Evolutionary conservation across 2,888 invertebrate genomes (phyloP).

Genomic region (Gryllus longicercus): DNA sequence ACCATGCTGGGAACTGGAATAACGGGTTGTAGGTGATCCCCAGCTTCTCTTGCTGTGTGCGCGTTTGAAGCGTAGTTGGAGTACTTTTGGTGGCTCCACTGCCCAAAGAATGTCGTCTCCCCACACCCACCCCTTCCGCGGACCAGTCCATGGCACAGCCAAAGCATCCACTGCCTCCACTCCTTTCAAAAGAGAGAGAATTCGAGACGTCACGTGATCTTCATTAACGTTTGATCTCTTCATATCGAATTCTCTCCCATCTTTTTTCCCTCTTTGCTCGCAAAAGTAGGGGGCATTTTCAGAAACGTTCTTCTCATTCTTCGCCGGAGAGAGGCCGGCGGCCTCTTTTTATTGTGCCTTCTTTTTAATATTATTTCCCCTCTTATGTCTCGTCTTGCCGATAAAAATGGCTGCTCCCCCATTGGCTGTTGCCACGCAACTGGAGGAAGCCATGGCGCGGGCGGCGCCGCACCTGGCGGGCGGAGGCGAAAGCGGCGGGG

Average conservation of each 20-base stretch:
- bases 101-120: too few species aligned
- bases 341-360: neutral
- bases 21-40: too few species aligned
- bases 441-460: slow-evolving; percentile 17
- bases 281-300: too few species aligned
- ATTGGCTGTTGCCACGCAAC: slow-evolving; percentile 17
- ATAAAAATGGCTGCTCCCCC: neutral
- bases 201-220: neutral
- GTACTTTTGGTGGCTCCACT: too few species aligned
- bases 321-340: neutral
- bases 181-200: neutral
- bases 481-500: neutral
- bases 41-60: too few species aligned
- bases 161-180: too few species aligned
- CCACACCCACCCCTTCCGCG: too few species aligned
- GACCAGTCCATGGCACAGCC: too few species aligned
- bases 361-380: neutral
- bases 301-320: too few species aligned
- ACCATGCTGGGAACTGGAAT: too few species aligned
- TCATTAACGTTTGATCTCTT: slow-evolving; percentile 2
- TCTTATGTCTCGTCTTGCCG: neutral
- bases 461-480: neutral
- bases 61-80: too few species aligned
- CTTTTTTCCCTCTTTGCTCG: neutral
- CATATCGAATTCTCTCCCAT: neutral